Percentiles rank a stretch among this genome's conserved stretches.
These are phyloP conservation scores for Ichneumoninae sp. DNA, from an alignment of 2,888 invertebrate genomes.

Conservation along the genomic window DNA sequence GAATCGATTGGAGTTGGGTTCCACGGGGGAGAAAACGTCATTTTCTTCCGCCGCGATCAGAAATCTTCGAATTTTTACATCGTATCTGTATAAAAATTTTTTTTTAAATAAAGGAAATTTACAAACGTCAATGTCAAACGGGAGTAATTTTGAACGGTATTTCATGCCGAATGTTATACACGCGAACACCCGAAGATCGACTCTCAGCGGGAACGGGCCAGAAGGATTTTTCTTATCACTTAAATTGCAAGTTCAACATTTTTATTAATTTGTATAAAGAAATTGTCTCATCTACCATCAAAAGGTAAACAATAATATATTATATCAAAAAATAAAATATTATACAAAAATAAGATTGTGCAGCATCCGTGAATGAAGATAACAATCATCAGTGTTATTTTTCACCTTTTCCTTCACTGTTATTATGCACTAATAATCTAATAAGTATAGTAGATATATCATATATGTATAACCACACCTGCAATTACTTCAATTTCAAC, in stretches of 20 bases:
- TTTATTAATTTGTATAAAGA: background rate
- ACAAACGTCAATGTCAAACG: slow-evolving; percentile 6
- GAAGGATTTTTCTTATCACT: background rate
- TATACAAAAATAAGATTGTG: background rate
- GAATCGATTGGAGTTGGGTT: background rate
- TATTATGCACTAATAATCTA: no score
- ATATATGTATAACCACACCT: no score
- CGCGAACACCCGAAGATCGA: slow-evolving; percentile 3
- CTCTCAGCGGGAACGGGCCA: background rate
- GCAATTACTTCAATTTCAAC: no score
- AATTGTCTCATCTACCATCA: background rate
- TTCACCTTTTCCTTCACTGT: background rate
- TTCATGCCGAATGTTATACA: background rate
- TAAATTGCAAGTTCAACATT: background rate
- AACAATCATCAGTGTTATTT: background rate
- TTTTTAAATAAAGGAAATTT: no score
- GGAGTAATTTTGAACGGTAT: background rate
- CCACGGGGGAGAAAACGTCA: background rate
- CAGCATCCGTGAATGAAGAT: no score
- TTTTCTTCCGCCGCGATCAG: background rate
- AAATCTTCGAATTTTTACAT: background rate
- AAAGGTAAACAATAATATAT: no score
- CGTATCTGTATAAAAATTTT: background rate
- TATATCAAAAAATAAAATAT: background rate
- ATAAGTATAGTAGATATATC: no score